Evolutionary conservation across 2,888 invertebrate species (phyloP), one percentile per base, ranked within the genome.

Genomic region (Leptinotarsa tumamoca): DNA sequence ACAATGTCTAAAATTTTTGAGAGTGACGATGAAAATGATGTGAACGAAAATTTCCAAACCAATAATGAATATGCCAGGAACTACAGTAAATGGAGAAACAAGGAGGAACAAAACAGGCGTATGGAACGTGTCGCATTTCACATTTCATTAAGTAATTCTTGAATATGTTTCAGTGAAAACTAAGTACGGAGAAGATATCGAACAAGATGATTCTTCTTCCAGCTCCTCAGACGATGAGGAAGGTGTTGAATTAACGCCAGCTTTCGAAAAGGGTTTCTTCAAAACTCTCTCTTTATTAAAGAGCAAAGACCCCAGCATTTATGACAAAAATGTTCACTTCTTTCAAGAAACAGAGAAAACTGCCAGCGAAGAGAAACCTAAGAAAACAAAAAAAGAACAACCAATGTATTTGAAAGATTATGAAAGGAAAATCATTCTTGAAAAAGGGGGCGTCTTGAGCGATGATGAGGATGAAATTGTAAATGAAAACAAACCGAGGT

Each of bases 271-370:
- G 81, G 94, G 95, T 80, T 99, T 99, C 88, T 93, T 96, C 63
- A 95, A 95, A 88, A 95, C 98, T 0, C 89, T 98, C 2, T 91
- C 97, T 0, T 93, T 93, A 70, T 88, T 99, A 67, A 98, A 98
- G 87, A 95, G 92, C 67, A 96, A 95, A 85, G 96, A 98, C 89
- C 96, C 98, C 0, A 91, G 92, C 81, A 97, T 98, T 79, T 98
- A 98, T 88, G 93, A 98, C 85, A 91, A 93, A 58, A 90, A 91
- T 72, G 91, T 91, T 50, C 91, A 90, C 71, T 96, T 95, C 85
- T 97, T 96, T 88, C 81, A 84, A 67, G 82, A 82, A 49, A 51
- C 72, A 15, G 68, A 67, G 0, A 10, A 43, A 13, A 73, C 61
- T 5, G 73, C 70, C 27, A 66, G 56, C 17, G 71, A 72, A 33